Base-by-base conservation (phyloP, 1,140 invertebrate species). In the Phortica variegata region DNA sequence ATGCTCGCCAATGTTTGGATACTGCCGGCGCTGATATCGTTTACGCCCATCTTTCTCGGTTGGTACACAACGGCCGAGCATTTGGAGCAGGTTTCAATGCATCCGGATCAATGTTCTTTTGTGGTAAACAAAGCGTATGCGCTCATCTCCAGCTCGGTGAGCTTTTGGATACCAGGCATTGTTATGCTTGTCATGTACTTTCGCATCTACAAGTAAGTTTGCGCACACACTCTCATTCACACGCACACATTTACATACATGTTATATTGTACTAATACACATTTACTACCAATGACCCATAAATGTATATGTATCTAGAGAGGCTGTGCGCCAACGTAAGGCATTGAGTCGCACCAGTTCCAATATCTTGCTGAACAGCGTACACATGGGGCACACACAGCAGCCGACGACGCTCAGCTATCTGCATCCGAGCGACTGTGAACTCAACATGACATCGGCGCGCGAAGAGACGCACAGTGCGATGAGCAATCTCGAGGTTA, bases 151-250 rank as follows among this genome's bases (percentile, higher is more conserved):
- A 95, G 91, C 36, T 89, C 86, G 47, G 87, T 97, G 9, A 95
- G 92, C 8, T 96, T 97, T 76, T 97, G 93, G 93, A 93, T 95
- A 68, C 94, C 94, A 2, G 91, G 91, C 56, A 75, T 92, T 43
- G 90, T 95, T 23, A 96, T 97, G 93, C 85, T 95, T 46, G 88
- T 89, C 36, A 93, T 95, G 84, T 96, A 96, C 76, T 89, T 82
- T 77, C 84, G 84, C 62, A 94, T 94, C 73, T 95, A 90, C 78
- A 86, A 89, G 66, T 87, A 87, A 71, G 88, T 65, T 18, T 10
- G 13, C 16, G n/a, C n/a, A n/a, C n/a, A n/a, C n/a, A n/a, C n/a
- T n/a, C n/a, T n/a, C n/a, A n/a, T n/a, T n/a, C n/a, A n/a, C n/a
- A n/a, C n/a, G n/a, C n/a, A n/a, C n/a, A n/a, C n/a, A n/a, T n/a